phyloP scores from a whole-genome alignment of 1,140 invertebrate species.

The Antheraea mylitta region DNA sequence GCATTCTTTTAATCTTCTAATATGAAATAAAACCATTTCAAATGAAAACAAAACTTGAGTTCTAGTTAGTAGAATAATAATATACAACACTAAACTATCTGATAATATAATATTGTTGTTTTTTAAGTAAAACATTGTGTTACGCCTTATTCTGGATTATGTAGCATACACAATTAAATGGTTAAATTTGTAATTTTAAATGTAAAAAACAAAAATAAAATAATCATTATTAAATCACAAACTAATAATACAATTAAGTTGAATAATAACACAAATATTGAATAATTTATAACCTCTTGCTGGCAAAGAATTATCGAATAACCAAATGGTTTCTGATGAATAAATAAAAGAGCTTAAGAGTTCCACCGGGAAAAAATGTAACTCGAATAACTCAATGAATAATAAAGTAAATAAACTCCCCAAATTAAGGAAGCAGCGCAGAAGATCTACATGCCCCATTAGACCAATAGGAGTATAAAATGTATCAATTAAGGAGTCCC shows the following conservation, averaged over 20 bases:
- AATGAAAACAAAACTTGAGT: not conserved
- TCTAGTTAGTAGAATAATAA: not conserved
- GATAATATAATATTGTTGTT: no score
- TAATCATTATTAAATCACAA: not conserved
- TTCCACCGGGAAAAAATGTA: conserved; percentile 49
- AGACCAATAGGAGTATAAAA: conserved; percentile 37
- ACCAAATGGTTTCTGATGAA: conserved; percentile 48
- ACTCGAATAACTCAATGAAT: conserved; percentile 66
- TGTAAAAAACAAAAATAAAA: no score
- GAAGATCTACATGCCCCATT: conserved; percentile 30
- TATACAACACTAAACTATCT: no score
- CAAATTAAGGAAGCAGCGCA: conserved; percentile 33
- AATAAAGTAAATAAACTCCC: conserved; percentile 57
- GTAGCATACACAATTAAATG: no score
- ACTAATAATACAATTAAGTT: not conserved
- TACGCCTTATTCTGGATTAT: no score
- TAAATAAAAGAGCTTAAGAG: conserved; percentile 57
- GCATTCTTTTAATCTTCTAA: not conserved
- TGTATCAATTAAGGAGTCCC: conserved; percentile 35
- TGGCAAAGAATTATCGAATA: conserved; percentile 35
- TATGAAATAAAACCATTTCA: not conserved
- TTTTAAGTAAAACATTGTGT: no score
- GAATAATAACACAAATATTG: not conserved
- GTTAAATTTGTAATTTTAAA: no score
- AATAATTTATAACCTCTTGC: not conserved